These are phyloP conservation scores for Rambutsinella grinnellia DNA, from an alignment of 2,888 invertebrate genomes.

Conservation along the genomic window DNA sequence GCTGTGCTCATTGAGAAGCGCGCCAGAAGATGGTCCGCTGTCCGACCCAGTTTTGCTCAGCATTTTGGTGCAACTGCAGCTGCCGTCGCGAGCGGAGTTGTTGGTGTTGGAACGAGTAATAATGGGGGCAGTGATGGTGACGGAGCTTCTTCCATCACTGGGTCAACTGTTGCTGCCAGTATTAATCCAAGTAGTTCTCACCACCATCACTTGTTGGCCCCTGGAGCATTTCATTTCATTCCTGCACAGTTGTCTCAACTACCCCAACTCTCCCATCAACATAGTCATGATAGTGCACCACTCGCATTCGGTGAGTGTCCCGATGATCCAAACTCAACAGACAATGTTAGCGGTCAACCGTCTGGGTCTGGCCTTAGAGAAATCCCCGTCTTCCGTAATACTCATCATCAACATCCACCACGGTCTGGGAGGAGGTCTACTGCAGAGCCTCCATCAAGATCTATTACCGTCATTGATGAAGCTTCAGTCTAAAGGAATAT, in stretches of 20 bases:
- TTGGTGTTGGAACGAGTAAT: conserved; percentile 52
- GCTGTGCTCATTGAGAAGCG: conserved; percentile 81
- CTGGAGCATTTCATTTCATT: conserved; percentile 48
- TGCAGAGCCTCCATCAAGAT: conserved; percentile 72
- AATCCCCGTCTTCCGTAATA: conserved; percentile 47
- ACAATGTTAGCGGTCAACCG: neutral
- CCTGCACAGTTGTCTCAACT: conserved; percentile 45
- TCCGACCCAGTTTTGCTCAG: conserved; percentile 70
- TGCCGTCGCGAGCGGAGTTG: conserved; percentile 62
- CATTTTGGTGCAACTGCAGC: conserved; percentile 63
- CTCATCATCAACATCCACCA: conserved; percentile 42
- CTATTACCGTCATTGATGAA: conserved; percentile 84
- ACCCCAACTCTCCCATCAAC: conserved; percentile 22
- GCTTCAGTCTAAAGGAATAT: conserved; percentile 71
- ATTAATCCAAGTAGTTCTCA: conserved; percentile 9
- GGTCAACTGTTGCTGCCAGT: conserved; percentile 39
- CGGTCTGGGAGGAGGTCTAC: conserved; percentile 43
- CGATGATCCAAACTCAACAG: conserved; percentile 25
- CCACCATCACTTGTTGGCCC: conserved; percentile 50
- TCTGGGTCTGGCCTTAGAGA: conserved; percentile 39
- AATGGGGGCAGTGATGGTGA: conserved; percentile 53
- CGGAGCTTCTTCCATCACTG: conserved; percentile 64
- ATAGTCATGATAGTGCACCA: conserved; percentile 27
- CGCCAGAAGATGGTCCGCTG: conserved; percentile 80
- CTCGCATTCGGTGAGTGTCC: conserved; percentile 42